Evolutionary conservation across 2,113 vertebrate genomes (phyloP).

Genomic region (Neopipo cinnamomea): DNA sequence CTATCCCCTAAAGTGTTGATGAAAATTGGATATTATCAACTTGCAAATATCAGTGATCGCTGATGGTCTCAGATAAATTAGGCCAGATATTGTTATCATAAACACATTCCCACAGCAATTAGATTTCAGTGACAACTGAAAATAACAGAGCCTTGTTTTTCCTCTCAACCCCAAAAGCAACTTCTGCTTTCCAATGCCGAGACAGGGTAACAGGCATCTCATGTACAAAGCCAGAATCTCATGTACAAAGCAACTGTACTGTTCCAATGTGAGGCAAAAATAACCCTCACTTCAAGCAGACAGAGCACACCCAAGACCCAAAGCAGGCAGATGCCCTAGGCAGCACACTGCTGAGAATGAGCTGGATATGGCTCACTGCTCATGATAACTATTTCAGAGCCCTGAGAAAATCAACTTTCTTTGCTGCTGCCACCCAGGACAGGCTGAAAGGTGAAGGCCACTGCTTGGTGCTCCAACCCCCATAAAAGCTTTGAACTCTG

Average conservation of each 20-base stretch:
- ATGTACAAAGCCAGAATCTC: neutral
- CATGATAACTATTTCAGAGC: neutral
- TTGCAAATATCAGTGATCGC: neutral
- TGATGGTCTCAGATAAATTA: neutral
- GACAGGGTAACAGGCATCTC: neutral
- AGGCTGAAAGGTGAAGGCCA: neutral
- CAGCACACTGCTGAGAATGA: neutral
- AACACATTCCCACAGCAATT: neutral
- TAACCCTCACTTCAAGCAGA: neutral
- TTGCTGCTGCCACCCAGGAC: neutral
- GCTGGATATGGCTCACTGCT: neutral
- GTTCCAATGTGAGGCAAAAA: neutral
- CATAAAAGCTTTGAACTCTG: neutral
- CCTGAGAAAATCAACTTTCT: neutral
- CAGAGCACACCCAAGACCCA: neutral
- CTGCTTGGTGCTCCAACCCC: neutral
- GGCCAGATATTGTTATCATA: neutral
- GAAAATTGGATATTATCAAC: neutral
- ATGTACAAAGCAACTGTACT: neutral
- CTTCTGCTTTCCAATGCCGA: neutral
- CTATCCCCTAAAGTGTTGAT: neutral
- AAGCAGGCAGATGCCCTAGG: neutral
- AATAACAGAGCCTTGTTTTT: neutral
- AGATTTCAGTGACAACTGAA: neutral
- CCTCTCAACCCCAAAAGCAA: neutral